phyloP scores from a whole-genome alignment of 2,113 vertebrate genomes.

The Tragelaphus scriptus region DNA sequence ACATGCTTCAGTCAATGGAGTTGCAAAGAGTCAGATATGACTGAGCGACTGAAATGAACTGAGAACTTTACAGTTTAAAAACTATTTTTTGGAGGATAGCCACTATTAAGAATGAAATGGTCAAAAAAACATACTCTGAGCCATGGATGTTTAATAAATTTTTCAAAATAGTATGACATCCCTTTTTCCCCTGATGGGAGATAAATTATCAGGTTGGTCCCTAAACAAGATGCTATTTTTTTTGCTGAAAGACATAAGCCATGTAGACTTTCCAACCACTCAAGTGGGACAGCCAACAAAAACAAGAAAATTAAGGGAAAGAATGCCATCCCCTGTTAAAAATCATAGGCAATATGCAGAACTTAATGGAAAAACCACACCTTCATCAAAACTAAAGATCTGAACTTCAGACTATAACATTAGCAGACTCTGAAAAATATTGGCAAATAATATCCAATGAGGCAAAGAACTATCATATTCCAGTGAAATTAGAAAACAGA shows the following conservation, averaged over 20 bases:
- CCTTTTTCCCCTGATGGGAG: not conserved
- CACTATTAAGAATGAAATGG: not conserved
- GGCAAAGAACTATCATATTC: not conserved
- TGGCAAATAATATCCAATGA: not conserved
- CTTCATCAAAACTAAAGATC: not conserved
- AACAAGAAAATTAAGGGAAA: not conserved
- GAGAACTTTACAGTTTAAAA: not conserved
- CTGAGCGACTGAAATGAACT: not conserved
- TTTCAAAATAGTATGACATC: not conserved
- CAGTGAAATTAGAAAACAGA: not conserved
- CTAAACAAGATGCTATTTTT: not conserved
- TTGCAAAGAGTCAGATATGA: fast-evolving
- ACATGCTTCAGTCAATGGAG: not conserved
- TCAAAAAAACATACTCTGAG: not conserved
- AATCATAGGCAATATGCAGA: not conserved
- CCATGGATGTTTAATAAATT: not conserved
- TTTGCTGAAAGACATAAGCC: not conserved
- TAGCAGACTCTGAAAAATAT: not conserved
- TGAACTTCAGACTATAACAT: not conserved
- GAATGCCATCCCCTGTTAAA: not conserved
- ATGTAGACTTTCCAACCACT: not conserved
- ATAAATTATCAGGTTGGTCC: not conserved
- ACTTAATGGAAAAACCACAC: not conserved
- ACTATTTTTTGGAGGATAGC: not conserved
- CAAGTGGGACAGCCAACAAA: not conserved